A percentile compares a stretch with the other conserved stretches of the same genome.
Conservation (phyloP, 1,140 invertebrate genomes). For the Brevipalpus yothersi region DNA sequence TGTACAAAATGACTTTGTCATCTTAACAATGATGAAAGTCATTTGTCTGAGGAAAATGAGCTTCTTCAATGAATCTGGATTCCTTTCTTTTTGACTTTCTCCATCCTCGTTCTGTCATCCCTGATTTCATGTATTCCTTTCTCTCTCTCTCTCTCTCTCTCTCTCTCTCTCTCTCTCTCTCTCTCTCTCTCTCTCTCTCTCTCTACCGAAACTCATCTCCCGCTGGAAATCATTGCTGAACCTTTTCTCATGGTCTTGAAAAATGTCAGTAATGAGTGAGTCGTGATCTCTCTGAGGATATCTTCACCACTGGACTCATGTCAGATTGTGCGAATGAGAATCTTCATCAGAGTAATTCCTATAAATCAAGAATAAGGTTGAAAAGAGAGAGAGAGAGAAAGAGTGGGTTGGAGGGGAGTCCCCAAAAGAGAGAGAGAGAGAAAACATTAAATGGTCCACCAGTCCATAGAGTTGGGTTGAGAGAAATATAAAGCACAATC, state of each 20-base stretch:
- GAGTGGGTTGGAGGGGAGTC: no score
- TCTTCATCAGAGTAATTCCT: neutral
- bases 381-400: no score
- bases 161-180: neutral
- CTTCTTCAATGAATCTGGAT: neutral
- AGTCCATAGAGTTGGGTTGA: no score
- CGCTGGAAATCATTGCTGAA: neutral
- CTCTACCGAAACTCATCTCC: neutral
- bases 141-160: neutral
- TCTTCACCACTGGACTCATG: neutral
- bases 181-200: neutral
- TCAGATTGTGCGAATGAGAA: neutral
- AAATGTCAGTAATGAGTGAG: neutral
- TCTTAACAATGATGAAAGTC: neutral
- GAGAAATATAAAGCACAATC: neutral
- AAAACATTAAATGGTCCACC: no score
- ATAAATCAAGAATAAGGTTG: no score
- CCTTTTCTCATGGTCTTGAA: neutral
- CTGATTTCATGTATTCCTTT: neutral
- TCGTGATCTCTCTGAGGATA: neutral
- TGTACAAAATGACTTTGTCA: neutral
- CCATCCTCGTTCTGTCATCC: neutral
- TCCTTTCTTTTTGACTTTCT: neutral
- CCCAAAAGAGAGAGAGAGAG: no score
- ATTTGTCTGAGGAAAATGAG: neutral